phyloP scores from a whole-genome alignment of 1,140 invertebrate species.

The Drosophila insularis region DNA sequence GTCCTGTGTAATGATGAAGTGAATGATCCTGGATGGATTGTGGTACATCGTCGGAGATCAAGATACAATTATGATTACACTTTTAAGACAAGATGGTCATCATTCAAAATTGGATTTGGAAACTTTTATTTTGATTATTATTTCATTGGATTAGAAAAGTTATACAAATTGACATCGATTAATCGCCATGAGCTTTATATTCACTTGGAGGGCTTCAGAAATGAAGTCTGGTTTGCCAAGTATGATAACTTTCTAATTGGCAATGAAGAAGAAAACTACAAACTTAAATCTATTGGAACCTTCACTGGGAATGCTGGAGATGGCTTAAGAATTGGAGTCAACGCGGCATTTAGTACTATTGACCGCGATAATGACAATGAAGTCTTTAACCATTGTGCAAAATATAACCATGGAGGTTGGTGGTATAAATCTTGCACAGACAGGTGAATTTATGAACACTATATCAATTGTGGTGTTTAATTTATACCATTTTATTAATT shows the following conservation, averaged over 20 bases:
- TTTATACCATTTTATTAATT: neutral
- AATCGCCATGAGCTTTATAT: neutral
- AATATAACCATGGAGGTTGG: neutral
- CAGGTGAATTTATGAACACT: neutral
- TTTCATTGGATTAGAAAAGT: slow-evolving; percentile 19
- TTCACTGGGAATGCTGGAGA: neutral
- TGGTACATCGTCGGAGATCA: neutral
- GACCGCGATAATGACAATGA: neutral
- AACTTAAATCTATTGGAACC: neutral
- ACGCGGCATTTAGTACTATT: slow-evolving; percentile 11
- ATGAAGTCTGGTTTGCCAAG: neutral
- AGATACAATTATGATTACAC: no score
- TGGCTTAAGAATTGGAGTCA: neutral
- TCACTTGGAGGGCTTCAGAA: neutral
- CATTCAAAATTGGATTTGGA: slow-evolving; percentile 14
- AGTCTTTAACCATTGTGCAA: neutral
- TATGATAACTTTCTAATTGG: slow-evolving; percentile 13
- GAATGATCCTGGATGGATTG: neutral
- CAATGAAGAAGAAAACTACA: neutral
- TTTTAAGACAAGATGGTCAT: no score
- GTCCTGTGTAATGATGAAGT: neutral
- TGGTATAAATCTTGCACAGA: neutral
- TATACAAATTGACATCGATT: neutral
- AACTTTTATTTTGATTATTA: no score
- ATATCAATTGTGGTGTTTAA: no score